Base-by-base conservation (phyloP, 2,888 invertebrate species). In the Diloba caeruleocephala region DNA sequence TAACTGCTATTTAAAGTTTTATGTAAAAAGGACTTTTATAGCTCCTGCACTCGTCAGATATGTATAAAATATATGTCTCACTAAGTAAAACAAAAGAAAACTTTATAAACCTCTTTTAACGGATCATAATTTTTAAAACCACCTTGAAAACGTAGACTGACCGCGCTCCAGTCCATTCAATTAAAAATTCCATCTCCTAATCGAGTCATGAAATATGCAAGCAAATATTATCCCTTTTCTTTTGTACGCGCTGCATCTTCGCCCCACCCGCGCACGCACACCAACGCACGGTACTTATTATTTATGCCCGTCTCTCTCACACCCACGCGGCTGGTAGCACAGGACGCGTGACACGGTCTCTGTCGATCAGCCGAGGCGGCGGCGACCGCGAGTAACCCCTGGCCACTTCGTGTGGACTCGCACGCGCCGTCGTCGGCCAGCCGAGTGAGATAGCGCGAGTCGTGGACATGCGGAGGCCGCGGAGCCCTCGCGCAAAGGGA, bases 201-300 rank as follows among this genome's bases (percentile, higher is more conserved):
- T 92, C 92, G 92, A 93, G 93, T 92, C 91, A 92, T 93, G 88
- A 93, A 93, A 92, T 92, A 93, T 92, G 92, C 92, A 93, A 86
- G 93, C 92, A 93, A 93, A 92, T 93, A 92, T 91, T 93, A 92
- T 92, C 92, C 92, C 90, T 92, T 92, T 92, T 91, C 91, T 92
- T 92, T 92, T 92, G 91, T 89, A 89, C 89, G 88, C 89, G 90
- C 78, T 92, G 92, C 92, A 92, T 92, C 90, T 90, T 91, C 87
- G 92, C 92, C 92, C 93, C 93, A 92, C 93, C 92, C 92, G 92
- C 92, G 88, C 92, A 92, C 93, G 91, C 93, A 92, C 93, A 91
- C 92, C 85, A 80, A 90, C 92, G 90, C 90, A 88, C 88, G 89
- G 85, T 85, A 84, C 90, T 90, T 83, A 78, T 87, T 82, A 89